phyloP scores from a whole-genome alignment of 1,140 invertebrate species.

The Berghia stephanieae region DNA sequence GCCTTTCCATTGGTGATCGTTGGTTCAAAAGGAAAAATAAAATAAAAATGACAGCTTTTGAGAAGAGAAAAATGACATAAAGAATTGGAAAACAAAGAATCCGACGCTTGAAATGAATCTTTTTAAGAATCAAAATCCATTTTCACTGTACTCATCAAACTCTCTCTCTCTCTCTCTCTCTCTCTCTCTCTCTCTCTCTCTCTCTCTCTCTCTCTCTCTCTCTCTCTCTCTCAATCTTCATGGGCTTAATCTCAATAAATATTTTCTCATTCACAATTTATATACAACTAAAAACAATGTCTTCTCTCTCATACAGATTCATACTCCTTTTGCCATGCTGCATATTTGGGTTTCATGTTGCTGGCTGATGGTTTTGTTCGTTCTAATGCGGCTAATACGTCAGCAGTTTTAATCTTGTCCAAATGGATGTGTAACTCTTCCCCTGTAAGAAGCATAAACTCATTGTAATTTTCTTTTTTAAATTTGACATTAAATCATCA shows the following conservation, averaged over 20 bases:
- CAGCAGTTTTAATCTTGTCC: slow-evolving; percentile 67
- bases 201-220: background rate
- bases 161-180: background rate
- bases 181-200: background rate
- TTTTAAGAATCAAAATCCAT: background rate
- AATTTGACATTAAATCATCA: background rate
- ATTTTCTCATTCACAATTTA: background rate
- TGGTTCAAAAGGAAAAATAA: too few relatives aligned
- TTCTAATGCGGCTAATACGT: slow-evolving; percentile 68
- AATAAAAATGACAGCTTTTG: too few relatives aligned
- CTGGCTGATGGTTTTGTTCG: slow-evolving; percentile 69
- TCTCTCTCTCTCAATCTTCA: background rate
- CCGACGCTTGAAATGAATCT: background rate
- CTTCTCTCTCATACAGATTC: slow-evolving; percentile 66
- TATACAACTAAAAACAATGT: background rate
- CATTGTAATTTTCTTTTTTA: background rate
- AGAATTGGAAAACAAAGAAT: too few relatives aligned
- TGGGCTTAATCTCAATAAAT: background rate
- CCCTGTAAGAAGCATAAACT: slow-evolving; percentile 48
- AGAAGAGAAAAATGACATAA: too few relatives aligned
- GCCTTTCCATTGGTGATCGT: too few relatives aligned
- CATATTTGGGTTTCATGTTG: slow-evolving; percentile 67
- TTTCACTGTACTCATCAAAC: background rate
- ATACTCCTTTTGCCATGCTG: slow-evolving; percentile 69
- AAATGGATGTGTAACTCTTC: slow-evolving; percentile 65